Conservation (phyloP, 2,113 vertebrate species). For the Psettodes erumei region DNA sequence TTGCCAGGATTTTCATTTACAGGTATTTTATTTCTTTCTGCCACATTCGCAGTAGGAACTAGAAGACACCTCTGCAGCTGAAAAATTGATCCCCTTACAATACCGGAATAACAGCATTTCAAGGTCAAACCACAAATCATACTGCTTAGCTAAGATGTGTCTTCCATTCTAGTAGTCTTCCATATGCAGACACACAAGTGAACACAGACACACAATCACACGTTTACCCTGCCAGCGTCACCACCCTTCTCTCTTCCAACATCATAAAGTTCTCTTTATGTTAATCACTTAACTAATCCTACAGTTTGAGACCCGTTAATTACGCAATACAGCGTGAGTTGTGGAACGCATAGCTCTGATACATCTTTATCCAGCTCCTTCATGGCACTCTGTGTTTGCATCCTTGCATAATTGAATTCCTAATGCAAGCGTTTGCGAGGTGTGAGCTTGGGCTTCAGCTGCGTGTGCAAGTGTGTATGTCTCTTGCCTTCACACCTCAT, state of each 20-base stretch:
- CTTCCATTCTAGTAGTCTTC: background rate
- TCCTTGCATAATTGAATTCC: constrained; percentile 28
- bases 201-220: background rate
- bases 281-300: constrained; percentile 64
- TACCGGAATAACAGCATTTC: constrained; percentile 3
- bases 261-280: constrained; percentile 34
- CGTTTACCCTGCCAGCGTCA: no score
- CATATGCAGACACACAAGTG: background rate
- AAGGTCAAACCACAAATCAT: background rate
- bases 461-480: background rate
- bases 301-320: constrained; percentile 54
- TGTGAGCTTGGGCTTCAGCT: constrained; percentile 2
- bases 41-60: background rate
- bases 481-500: constrained; percentile 43
- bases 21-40: no score
- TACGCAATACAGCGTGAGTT: constrained; percentile 48
- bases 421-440: constrained; percentile 15
- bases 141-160: background rate
- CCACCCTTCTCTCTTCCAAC: background rate
- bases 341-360: constrained; percentile 37
- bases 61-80: background rate
- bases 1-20: no score
- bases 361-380: constrained; percentile 63
- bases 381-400: constrained; percentile 1
- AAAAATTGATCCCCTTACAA: constrained; percentile 10